phyloP scores from a whole-genome alignment of 2,888 invertebrate species.

The Leptodirus hochenwartii region DNA sequence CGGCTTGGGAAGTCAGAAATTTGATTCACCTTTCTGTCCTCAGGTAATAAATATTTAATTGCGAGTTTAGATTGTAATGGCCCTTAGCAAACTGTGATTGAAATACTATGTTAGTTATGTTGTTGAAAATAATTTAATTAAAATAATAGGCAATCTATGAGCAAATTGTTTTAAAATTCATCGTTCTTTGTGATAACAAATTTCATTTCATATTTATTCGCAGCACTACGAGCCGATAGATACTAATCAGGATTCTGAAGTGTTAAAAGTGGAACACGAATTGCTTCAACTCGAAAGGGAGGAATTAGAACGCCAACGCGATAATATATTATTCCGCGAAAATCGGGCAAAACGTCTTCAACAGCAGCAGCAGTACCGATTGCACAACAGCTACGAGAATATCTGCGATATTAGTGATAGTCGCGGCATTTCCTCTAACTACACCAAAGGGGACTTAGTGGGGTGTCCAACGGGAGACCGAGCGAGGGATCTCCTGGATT shows the following conservation, averaged over 20 bases:
- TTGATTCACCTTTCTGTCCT: conserved; percentile 19
- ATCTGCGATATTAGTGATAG: conserved; percentile 20
- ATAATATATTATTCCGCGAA: conserved; percentile 48
- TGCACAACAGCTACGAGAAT: conserved; percentile 25
- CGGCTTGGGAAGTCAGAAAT: conserved; percentile 19
- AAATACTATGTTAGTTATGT: too few relatives aligned
- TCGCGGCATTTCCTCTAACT: too few relatives aligned
- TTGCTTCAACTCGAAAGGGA: conserved; percentile 60
- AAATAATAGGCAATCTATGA: too few relatives aligned
- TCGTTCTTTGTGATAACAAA: too few relatives aligned
- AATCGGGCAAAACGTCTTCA: conserved; percentile 29
- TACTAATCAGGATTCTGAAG: conserved; percentile 28
- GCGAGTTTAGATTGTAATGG: too few relatives aligned
- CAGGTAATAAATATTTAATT: too few relatives aligned
- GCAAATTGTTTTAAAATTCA: too few relatives aligned
- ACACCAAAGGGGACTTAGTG: conserved; percentile 6
- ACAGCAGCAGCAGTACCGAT: too few relatives aligned
- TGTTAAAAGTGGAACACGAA: conserved; percentile 61
- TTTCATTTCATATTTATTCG: background rate
- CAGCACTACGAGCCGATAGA: background rate
- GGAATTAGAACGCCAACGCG: conserved; percentile 54
- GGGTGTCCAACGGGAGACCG: too few relatives aligned
- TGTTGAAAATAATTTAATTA: too few relatives aligned
- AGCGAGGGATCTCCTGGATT: too few relatives aligned
- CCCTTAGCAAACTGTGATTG: too few relatives aligned